These are phyloP conservation scores for Pluvianellus socialis DNA, from an alignment of 2,113 vertebrate genomes.

Conservation along the genomic window DNA sequence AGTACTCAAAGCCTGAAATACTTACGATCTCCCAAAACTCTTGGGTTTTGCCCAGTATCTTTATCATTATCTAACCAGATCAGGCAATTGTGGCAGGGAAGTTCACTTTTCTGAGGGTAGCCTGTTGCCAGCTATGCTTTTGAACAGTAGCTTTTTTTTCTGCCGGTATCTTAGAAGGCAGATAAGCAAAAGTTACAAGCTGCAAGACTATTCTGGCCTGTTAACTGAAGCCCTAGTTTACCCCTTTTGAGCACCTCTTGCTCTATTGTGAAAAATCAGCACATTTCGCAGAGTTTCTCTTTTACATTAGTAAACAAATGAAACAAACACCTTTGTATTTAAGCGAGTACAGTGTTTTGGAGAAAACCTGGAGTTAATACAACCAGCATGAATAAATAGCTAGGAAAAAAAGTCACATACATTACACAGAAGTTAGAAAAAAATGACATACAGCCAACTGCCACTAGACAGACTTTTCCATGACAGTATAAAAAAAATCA, in stretches of 20 bases:
- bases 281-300: background rate
- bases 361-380: background rate
- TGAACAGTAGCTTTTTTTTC: background rate
- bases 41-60: background rate
- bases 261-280: background rate
- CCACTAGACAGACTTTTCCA: background rate
- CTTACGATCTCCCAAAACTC: slow-evolving; percentile 10
- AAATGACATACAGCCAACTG: background rate
- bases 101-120: background rate
- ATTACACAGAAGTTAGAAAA: background rate
- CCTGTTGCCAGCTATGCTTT: background rate
- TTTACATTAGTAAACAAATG: background rate
- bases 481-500: background rate
- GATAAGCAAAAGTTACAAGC: background rate
- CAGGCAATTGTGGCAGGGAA: background rate
- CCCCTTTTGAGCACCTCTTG: background rate
- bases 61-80: slow-evolving; percentile 28
- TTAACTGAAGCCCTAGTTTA: background rate
- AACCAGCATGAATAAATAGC: background rate
- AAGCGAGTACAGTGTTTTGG: background rate
- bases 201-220: background rate
- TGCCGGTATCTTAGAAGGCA: background rate
- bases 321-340: background rate
- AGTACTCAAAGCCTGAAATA: background rate
- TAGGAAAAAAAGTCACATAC: background rate